phyloP scores from a whole-genome alignment of 1,140 invertebrate species.

The Hycleus phaleratus region DNA sequence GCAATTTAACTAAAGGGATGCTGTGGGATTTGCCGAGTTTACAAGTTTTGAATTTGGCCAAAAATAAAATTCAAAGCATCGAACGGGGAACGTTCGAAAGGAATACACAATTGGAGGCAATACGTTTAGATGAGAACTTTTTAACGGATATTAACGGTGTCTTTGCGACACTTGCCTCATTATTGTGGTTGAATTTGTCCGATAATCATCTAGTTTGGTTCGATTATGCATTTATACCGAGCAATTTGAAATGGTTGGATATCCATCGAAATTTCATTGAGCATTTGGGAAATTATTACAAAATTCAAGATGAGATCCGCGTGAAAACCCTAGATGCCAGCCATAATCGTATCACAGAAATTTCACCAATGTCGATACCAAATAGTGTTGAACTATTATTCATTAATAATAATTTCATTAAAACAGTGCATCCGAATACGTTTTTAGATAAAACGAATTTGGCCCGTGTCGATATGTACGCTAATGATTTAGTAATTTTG shows the following conservation, averaged over 20 bases:
- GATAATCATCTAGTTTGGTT: slow-evolving; percentile 88
- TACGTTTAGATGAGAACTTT: slow-evolving; percentile 78
- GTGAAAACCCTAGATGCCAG: slow-evolving; percentile 80
- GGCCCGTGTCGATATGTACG: slow-evolving; percentile 79
- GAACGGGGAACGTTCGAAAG: slow-evolving; percentile 74
- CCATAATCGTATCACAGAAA: slow-evolving; percentile 75
- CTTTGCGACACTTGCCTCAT: slow-evolving; percentile 68
- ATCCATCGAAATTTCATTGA: slow-evolving; percentile 83
- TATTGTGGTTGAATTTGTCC: slow-evolving; percentile 82
- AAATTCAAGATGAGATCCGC: slow-evolving; percentile 66
- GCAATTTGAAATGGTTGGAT: slow-evolving; percentile 82
- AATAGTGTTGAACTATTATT: slow-evolving; percentile 82
- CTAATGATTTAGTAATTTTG: slow-evolving; percentile 74
- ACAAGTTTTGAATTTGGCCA: slow-evolving; percentile 77
- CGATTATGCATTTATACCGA: slow-evolving; percentile 81
- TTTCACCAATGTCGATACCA: slow-evolving; percentile 73
- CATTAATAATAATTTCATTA: slow-evolving; percentile 84
- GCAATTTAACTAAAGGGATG: slow-evolving; percentile 75
- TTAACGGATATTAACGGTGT: slow-evolving; percentile 80
- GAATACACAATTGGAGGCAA: slow-evolving; percentile 71
- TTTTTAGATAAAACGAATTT: slow-evolving; percentile 78
- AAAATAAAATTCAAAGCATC: slow-evolving; percentile 78
- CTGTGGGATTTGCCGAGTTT: slow-evolving; percentile 74
- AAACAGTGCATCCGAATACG: slow-evolving; percentile 69
- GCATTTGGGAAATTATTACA: slow-evolving; percentile 77